A percentile compares a stretch with the other conserved stretches of the same genome.
Evolutionary conservation across 2,797 vertebrate species (phyloP).

Genomic region (Alfaro cultratus): DNA sequence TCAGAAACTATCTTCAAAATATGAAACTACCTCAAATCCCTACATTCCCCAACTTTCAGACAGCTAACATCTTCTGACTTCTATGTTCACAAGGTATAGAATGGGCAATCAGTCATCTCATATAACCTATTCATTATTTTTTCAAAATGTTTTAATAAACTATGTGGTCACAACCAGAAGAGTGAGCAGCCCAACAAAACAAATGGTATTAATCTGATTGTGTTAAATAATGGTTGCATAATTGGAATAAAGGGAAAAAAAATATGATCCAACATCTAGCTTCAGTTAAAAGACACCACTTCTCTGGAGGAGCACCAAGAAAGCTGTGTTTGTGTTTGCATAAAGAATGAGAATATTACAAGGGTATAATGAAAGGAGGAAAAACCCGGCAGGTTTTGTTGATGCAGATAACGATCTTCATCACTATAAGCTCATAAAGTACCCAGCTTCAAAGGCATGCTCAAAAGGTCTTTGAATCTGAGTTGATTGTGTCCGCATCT

Average conservation of each 20-base stretch:
- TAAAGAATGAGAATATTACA: conserved; percentile 34
- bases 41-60: conserved; percentile 8
- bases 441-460: conserved; percentile 38
- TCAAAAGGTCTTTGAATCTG: conserved; percentile 51
- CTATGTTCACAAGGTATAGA: conserved; percentile 13
- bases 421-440: conserved; percentile 45
- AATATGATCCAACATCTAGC: conserved; percentile 6
- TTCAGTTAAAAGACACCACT: conserved; percentile 18
- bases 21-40: conserved; percentile 16
- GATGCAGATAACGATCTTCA: conserved; percentile 75
- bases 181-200: conserved; percentile 41
- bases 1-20: neutral
- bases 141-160: conserved; percentile 46
- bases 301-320: conserved; percentile 23
- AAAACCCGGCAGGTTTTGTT: conserved; percentile 49
- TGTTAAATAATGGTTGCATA: conserved; percentile 27
- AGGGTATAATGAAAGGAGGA: conserved; percentile 41
- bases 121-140: conserved; percentile 38
- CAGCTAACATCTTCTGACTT: conserved; percentile 29
- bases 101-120: conserved; percentile 35
- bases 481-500: conserved; percentile 54
- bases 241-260: conserved; percentile 32
- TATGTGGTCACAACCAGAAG: conserved; percentile 31
- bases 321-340: conserved; percentile 31
- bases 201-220: conserved; percentile 46